Conservation (phyloP, 2,888 invertebrate species). For the Rhaphigaster nebulosa region DNA sequence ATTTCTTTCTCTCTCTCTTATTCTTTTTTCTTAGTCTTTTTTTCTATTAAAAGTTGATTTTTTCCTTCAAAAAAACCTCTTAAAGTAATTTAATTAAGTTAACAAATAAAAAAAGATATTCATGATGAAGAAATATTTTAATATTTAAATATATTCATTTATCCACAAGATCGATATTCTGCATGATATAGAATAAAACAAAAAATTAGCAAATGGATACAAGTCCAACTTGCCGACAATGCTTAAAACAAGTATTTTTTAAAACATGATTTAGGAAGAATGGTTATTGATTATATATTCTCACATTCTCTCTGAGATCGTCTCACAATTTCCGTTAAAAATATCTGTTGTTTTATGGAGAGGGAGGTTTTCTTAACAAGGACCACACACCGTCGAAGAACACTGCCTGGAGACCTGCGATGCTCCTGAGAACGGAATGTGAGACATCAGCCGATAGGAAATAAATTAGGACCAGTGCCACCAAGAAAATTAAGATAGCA, state of each 20-base stretch:
- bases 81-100: too few species aligned
- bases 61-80: too few species aligned
- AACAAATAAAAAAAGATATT: too few species aligned
- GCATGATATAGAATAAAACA: too few species aligned
- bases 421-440: conserved; percentile 10
- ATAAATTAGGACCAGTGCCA: neutral
- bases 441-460: neutral
- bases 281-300: neutral
- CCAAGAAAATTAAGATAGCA: neutral
- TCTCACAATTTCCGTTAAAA: neutral
- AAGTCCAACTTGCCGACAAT: too few species aligned
- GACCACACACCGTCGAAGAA: neutral
- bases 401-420: neutral
- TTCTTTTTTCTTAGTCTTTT: too few species aligned
- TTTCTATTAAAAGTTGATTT: too few species aligned
- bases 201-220: too few species aligned
- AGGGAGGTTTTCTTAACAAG: neutral
- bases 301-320: neutral
- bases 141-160: too few species aligned
- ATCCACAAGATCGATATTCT: too few species aligned
- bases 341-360: neutral
- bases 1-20: too few species aligned
- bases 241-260: neutral
- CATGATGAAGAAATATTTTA: too few species aligned
- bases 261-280: neutral